A percentile compares a stretch with the other conserved stretches of the same genome.
Evolutionary conservation across 1,140 invertebrate genomes (phyloP).

Genomic region (Araneus ventricosus): DNA sequence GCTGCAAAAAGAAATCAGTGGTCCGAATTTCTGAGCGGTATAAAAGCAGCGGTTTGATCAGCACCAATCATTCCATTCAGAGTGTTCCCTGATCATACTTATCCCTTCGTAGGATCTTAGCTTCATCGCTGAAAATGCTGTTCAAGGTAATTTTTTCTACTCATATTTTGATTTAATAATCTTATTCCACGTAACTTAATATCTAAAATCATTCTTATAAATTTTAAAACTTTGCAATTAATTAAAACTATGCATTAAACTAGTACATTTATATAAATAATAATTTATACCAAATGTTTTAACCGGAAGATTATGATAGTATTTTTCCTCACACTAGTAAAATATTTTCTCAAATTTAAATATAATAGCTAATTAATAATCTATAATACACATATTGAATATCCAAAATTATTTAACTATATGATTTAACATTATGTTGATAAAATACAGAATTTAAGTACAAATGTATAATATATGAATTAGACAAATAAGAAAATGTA

Average conservation of each 20-base stretch:
- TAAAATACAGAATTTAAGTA: too few relatives aligned
- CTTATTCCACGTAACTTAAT: neutral
- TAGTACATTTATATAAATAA: neutral
- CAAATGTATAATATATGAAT: too few relatives aligned
- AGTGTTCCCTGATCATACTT: neutral
- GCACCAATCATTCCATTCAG: constrained; percentile 60
- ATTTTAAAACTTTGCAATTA: neutral
- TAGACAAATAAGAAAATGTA: too few relatives aligned
- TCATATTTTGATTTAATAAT: neutral
- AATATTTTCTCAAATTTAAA: too few relatives aligned
- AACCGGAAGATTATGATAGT: too few relatives aligned
- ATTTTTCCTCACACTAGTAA: too few relatives aligned
- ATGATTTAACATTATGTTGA: too few relatives aligned
- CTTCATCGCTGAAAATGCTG: constrained; percentile 35
- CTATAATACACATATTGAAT: too few relatives aligned
- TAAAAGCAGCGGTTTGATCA: too few relatives aligned
- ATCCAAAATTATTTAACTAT: too few relatives aligned
- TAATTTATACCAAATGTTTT: neutral
- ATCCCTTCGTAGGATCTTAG: neutral
- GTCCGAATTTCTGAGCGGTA: neutral
- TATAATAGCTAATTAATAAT: too few relatives aligned
- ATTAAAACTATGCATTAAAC: neutral
- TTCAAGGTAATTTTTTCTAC: constrained; percentile 41
- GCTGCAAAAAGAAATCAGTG: neutral
- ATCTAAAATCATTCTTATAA: neutral